Conservation (phyloP, 2,113 vertebrate species). For the Dunckerocampus dactyliophorus region DNA sequence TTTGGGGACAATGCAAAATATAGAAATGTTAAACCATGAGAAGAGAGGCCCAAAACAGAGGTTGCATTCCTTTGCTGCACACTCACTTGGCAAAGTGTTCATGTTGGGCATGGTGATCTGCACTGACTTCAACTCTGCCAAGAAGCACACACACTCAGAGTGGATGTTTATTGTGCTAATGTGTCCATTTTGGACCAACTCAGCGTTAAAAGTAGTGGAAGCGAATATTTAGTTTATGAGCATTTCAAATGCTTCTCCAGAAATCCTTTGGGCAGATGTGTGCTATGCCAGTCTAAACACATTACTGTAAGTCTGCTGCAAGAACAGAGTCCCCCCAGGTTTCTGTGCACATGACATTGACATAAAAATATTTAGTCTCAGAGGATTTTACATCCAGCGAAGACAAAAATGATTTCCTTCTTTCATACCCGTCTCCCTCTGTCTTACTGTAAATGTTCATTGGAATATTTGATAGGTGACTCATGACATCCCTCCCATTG, state of each 20-base stretch:
- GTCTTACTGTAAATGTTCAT: conserved; percentile 34
- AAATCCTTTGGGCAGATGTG: conserved; percentile 26
- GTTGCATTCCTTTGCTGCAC: too few species aligned
- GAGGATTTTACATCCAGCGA: conserved; percentile 49
- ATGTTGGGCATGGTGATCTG: too few species aligned
- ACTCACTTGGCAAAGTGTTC: too few species aligned
- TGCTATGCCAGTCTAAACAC: conserved; percentile 69
- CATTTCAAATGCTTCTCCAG: conserved; percentile 36
- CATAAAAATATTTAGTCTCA: conserved; percentile 42
- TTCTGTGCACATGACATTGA: conserved; percentile 38
- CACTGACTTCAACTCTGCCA: too few species aligned
- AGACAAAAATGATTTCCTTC: conserved; percentile 56
- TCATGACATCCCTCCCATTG: conserved; percentile 44
- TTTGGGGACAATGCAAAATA: too few species aligned
- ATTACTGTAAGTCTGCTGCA: conserved; percentile 47
- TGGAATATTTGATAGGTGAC: conserved; percentile 42
- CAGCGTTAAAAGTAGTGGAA: conserved; percentile 24
- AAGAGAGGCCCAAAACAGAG: too few species aligned
- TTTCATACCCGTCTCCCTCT: conserved; percentile 25
- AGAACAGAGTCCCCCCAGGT: conserved; percentile 40
- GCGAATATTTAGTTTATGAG: conserved; percentile 52
- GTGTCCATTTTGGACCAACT: conserved; percentile 47
- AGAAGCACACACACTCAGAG: conserved; percentile 5
- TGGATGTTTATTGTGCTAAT: conserved; percentile 37
- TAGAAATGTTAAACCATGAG: too few species aligned